These are phyloP conservation scores for Bombylius discolor DNA, from an alignment of 2,888 invertebrate genomes.

Conservation along the genomic window DNA sequence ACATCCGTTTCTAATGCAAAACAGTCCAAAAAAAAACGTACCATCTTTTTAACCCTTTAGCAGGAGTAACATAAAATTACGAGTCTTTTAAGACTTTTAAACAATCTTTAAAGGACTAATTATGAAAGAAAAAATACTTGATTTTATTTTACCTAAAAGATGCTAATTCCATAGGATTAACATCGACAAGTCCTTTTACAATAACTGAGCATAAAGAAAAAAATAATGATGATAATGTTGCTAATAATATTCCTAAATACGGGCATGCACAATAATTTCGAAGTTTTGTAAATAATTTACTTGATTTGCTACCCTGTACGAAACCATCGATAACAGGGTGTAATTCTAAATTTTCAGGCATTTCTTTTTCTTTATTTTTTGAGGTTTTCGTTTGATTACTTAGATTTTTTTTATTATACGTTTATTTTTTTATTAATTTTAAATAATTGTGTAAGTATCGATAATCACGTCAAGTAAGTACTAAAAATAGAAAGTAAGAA, in stretches of 20 bases:
- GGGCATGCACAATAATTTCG: slow-evolving; percentile 40
- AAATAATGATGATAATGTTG: slow-evolving; percentile 76
- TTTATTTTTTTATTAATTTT: no score
- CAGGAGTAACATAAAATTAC: no score
- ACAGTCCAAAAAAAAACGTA: not conserved
- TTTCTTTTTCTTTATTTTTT: slow-evolving; percentile 22
- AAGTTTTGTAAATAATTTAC: slow-evolving; percentile 23
- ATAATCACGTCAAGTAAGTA: no score
- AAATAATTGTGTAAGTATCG: no score
- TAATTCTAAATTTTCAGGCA: slow-evolving; percentile 67
- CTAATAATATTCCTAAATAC: slow-evolving; percentile 68
- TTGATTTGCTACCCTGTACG: slow-evolving; percentile 23
- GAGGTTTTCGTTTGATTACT: no score
- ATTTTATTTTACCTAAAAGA: slow-evolving; percentile 43
- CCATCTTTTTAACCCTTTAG: no score
- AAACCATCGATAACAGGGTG: slow-evolving; percentile 61
- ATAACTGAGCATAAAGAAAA: slow-evolving; percentile 86
- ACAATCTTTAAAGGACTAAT: not conserved
- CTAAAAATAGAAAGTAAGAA: no score
- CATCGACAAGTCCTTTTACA: slow-evolving; percentile 73
- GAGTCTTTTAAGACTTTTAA: no score
- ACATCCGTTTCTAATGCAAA: no score
- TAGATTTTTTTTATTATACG: no score
- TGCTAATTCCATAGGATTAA: slow-evolving; percentile 80
- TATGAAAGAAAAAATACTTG: not conserved